Evolutionary conservation across 2,113 vertebrate species (phyloP), one percentile per base, ranked within the genome.

Genomic region (Zootoca vivipara): DNA sequence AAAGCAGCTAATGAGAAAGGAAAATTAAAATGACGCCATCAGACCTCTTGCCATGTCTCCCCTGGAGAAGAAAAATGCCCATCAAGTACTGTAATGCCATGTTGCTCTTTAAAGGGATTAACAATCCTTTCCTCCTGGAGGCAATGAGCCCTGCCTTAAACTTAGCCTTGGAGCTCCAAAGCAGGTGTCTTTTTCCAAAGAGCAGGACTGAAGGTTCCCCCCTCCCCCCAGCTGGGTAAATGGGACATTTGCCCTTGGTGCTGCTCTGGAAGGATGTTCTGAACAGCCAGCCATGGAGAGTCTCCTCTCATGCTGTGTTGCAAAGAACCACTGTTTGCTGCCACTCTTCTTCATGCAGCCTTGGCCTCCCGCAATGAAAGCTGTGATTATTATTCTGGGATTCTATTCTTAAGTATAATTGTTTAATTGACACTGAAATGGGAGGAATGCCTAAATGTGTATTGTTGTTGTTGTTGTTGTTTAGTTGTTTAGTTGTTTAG

Each of bases 11-110:
- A 58, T 13, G 13, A 58, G 73, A 30, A 33, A 56, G 73, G 81
- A 77, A 83, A 69, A 83, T 58, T 82, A 72, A 72, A 88, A 56
- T 78, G 42, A 78, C 78, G 46, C 40, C 85, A 86, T 33, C 13
- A 30, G 75, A 62, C 73, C 22, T 69, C 56, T 52, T 52, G 28
- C 30, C 67, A 13, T 77, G 30, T 52, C 2, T 69, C 58, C 58
- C 38, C 62, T 26, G 24, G 42, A 33, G 42, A 78, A 69, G 40
- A 56, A 35, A 28, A 69, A 67, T 28, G 40, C 80, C 24, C 16
- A 38, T 52, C 24, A 82, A 35, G 40, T 52, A n/a, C n/a, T n/a
- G n/a, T n/a, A 77, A 88, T 77, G 58, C 80, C 65, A 69, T 26
- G 15, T 7, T n/a, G 24, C 85, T 46, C 74, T 64, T 62, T 72